Evolutionary conservation across 2,888 invertebrate genomes (phyloP), one percentile per base, ranked within the genome.

Genomic region (Dicyrtomina minuta): DNA sequence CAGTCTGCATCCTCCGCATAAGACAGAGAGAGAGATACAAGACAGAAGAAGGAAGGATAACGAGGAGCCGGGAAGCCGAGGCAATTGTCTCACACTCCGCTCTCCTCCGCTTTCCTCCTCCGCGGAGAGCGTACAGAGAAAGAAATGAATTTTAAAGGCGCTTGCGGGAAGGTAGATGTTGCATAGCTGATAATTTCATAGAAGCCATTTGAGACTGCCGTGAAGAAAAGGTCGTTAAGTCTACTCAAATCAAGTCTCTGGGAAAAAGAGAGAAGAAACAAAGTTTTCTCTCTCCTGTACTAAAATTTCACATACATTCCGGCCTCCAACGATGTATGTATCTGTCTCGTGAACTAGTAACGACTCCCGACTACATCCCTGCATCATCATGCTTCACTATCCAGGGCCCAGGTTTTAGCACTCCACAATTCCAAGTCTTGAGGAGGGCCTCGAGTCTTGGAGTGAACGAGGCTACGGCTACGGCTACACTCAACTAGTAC

Each of bases 161-260:
- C 24, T 27, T 24, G 55, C 24, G 27, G 27, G 27, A 39, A 58
- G 41, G 58, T 58, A 61, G 65, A 65, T 65, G 41, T 55, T 55
- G 41, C 65, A 41, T 65, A 13, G 44, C 43, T 59, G 68, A 68
- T 68, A 68, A 68, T 68, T 68, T 46, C 68, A 70, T 56, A 71
- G 70, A 62, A 71, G 61, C 66, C 70, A 69, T 73, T 71, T 66
- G 70, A 69, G 68, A 73, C 68, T 66, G 62, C 62, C 44, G 70
- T 43, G 66, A 67, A 71, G 68, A 71, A 70, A 73, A 71, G 70
- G 73, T 71, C 71, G 71, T 73, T 71, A 71, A 64, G 66, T 71
- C 73, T 71, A 71, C 69, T 66, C 69, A 68, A 68, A 68, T 68
- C 68, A 60, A 68, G 24, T 55, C 64, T 27, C 22, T 6, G 53